Evolutionary conservation across 2,797 vertebrate genomes (phyloP), one percentile per base, ranked within the genome.

Genomic region (Neomorphus geoffroyi): DNA sequence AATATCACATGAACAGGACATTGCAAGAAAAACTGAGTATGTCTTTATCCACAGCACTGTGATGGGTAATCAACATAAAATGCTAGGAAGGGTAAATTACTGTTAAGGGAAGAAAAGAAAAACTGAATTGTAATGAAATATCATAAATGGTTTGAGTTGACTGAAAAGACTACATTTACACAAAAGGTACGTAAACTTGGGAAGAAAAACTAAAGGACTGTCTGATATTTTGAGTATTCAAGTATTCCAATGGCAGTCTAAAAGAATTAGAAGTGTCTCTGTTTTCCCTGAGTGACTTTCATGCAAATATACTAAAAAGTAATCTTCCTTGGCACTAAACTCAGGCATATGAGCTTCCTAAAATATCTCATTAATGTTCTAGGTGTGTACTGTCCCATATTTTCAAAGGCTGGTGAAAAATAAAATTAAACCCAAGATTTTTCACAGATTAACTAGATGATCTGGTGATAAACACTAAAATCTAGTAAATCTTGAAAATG

Each of bases 151-250:
- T 50, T 86, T 58, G n/a, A 56, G 11, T 27, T 26, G 23, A 32
- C 18, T 35, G 22, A 54, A 70, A 27, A 48, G 12, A 41, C 27
- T 41, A 48, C 26, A 51, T 56, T 64, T 84, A 33, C 3, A 65
- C 15, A 73, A 13, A 78, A 61, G 3, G 1, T 35, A 21, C 0
- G 1, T 39, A 61, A 65, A 46, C 11, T 37, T 11, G 3, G 22
- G 18, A 46, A 77, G 9, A 72, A 62, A 85, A 65, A 37, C 13
- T 37, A 73, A 70, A 69, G 5, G 10, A 24, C 14, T 72, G 16
- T 2, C 6, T 27, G 17, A 35, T 21, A 39, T 19, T 86, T 71
- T 23, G 26, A 56, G 9, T 71, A 35, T 12, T 62, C 22, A 17
- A 27, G 84, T 26, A 73, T 66, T 88, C 23, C 28, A 45, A 3